A percentile compares a stretch with the other conserved stretches of the same genome.
Evolutionary conservation across 2,113 vertebrate genomes (phyloP).

Genomic region (Pelecanoides urinatrix): DNA sequence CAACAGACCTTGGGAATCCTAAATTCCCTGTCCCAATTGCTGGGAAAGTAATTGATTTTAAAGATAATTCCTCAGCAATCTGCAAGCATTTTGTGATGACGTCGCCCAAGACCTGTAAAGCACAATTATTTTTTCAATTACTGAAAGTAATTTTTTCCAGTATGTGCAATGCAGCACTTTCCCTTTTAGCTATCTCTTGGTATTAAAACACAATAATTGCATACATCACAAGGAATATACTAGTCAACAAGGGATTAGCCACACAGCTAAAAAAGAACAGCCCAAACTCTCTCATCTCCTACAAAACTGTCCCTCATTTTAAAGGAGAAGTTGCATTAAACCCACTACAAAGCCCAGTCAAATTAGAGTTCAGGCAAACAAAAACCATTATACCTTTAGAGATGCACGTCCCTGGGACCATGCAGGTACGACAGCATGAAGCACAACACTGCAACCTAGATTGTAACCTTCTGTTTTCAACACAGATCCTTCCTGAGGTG

Average conservation of each 20-base stretch:
- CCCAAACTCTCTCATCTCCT: neutral
- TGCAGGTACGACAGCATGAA: constrained; percentile 72
- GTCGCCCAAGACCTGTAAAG: constrained; percentile 72
- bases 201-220: neutral
- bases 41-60: constrained; percentile 85
- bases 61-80: constrained; percentile 64
- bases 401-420: constrained; percentile 55
- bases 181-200: neutral
- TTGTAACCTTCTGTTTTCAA: constrained; percentile 76
- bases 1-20: constrained; percentile 76
- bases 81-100: constrained; percentile 80
- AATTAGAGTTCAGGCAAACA: neutral
- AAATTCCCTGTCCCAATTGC: constrained; percentile 88
- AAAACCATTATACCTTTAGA: constrained; percentile 68
- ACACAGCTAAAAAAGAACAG: neutral
- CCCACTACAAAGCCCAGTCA: neutral
- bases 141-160: neutral
- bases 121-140: constrained; percentile 3
- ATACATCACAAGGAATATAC: neutral
- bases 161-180: neutral
- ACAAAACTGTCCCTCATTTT: neutral
- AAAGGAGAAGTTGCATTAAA: neutral
- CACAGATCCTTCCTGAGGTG: constrained; percentile 57
- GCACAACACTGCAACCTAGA: constrained; percentile 74
- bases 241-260: neutral